These are phyloP conservation scores for Nasonia giraulti DNA, from an alignment of 1,140 invertebrate species.

Conservation along the genomic window DNA sequence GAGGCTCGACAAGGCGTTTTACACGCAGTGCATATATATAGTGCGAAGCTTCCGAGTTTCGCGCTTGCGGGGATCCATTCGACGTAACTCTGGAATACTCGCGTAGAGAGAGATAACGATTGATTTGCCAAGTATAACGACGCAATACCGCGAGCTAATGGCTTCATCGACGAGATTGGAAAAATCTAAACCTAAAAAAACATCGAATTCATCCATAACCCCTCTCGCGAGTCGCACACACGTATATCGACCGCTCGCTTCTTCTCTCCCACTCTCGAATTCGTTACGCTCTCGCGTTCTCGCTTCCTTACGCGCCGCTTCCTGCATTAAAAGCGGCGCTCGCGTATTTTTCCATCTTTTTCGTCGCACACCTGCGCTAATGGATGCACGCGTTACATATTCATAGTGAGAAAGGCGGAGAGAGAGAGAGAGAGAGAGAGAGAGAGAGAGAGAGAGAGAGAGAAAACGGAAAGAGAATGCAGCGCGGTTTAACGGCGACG, in stretches of 20 bases:
- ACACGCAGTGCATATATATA: no score
- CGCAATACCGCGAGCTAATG: no score
- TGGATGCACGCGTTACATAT: slow-evolving; percentile 19
- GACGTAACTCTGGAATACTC: no score
- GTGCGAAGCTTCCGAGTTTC: no score
- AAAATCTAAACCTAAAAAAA: no score
- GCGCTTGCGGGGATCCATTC: no score
- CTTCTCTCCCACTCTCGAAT: not conserved
- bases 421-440: not conserved
- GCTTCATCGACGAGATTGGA: no score
- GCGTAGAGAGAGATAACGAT: no score
- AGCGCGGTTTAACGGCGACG: not conserved
- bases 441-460: not conserved
- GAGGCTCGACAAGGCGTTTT: no score
- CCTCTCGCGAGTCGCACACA: no score
- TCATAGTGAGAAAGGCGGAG: not conserved
- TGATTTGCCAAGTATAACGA: no score
- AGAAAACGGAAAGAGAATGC: not conserved
- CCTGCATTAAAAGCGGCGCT: not conserved
- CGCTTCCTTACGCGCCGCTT: not conserved
- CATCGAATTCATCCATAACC: no score
- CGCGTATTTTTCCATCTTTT: not conserved
- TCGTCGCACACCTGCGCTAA: slow-evolving; percentile 1
- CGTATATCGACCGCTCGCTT: not conserved
- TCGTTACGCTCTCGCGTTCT: not conserved